These are phyloP conservation scores for Cheilosia pagana DNA, from an alignment of 2,888 invertebrate species.

Conservation along the genomic window DNA sequence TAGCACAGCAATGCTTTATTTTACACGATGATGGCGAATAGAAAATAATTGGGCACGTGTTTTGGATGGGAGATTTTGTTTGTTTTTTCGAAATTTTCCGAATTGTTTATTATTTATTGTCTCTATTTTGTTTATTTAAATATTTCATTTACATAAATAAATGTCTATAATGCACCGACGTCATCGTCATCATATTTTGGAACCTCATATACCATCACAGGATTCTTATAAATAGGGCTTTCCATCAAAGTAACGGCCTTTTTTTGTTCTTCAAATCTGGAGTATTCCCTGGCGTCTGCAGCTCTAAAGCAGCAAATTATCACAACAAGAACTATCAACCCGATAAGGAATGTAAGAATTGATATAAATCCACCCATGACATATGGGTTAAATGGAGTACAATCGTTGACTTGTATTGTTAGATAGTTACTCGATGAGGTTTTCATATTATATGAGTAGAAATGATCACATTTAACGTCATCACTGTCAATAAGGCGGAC, in stretches of 20 bases:
- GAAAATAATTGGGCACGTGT: no score
- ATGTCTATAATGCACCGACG: not conserved
- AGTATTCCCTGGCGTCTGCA: slow-evolving; percentile 85
- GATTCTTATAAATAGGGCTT: slow-evolving; percentile 88
- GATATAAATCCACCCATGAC: slow-evolving; percentile 82
- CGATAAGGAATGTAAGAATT: slow-evolving; percentile 84
- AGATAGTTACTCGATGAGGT: slow-evolving; percentile 77
- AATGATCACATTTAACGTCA: slow-evolving; percentile 80
- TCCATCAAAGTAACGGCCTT: slow-evolving; percentile 82
- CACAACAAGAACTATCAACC: slow-evolving; percentile 83
- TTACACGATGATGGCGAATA: no score
- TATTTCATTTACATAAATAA: not conserved
- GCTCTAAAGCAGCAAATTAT: slow-evolving; percentile 83
- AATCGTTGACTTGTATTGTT: slow-evolving; percentile 78
- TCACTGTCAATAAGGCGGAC: slow-evolving; percentile 79
- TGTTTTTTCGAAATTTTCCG: no score
- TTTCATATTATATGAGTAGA: slow-evolving; percentile 79
- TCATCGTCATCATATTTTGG: slow-evolving; percentile 82
- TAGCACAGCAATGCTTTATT: no score
- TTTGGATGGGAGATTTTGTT: no score
- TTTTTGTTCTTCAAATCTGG: slow-evolving; percentile 84
- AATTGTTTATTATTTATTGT: no score
- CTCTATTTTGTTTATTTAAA: not conserved
- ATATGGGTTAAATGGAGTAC: slow-evolving; percentile 77
- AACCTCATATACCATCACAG: slow-evolving; percentile 85